Evolutionary conservation across 2,797 vertebrate genomes (phyloP).

Genomic region (Dicrostonyx torquatus): DNA sequence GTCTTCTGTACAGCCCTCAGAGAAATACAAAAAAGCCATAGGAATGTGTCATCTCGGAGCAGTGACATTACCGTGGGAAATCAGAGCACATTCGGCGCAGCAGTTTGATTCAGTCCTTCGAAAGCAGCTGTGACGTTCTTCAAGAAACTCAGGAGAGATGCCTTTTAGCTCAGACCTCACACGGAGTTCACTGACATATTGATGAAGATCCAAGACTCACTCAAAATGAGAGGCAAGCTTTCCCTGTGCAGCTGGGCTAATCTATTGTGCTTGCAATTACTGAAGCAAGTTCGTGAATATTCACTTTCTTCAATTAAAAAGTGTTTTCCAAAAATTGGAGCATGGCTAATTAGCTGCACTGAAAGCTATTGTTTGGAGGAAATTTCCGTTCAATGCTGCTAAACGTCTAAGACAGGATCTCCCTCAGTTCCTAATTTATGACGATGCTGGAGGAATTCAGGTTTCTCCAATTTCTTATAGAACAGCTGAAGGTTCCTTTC

Average conservation of each 20-base stretch:
- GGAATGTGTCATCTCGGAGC: constrained; percentile 29
- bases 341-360: not conserved
- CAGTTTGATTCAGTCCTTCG: constrained; percentile 53
- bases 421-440: not conserved
- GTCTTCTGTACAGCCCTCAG: constrained; percentile 39
- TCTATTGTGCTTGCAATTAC: constrained; percentile 28
- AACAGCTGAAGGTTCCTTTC: not conserved
- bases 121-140: constrained; percentile 39
- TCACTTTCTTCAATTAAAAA: constrained; percentile 36
- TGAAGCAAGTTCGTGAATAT: constrained; percentile 11
- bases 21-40: not conserved
- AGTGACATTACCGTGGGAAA: not conserved
- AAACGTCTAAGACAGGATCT: not conserved
- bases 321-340: constrained; percentile 21
- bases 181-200: constrained; percentile 45
- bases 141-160: constrained; percentile 15
- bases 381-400: not conserved
- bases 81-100: not conserved
- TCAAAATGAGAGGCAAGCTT: constrained; percentile 13
- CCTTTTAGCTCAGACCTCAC: constrained; percentile 44
- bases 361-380: constrained; percentile 11
- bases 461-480: not conserved
- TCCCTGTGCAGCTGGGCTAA: not conserved
- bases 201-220: not conserved
- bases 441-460: not conserved